Evolutionary conservation across 2,888 invertebrate species (phyloP).

Genomic region (Tridacna gigas): DNA sequence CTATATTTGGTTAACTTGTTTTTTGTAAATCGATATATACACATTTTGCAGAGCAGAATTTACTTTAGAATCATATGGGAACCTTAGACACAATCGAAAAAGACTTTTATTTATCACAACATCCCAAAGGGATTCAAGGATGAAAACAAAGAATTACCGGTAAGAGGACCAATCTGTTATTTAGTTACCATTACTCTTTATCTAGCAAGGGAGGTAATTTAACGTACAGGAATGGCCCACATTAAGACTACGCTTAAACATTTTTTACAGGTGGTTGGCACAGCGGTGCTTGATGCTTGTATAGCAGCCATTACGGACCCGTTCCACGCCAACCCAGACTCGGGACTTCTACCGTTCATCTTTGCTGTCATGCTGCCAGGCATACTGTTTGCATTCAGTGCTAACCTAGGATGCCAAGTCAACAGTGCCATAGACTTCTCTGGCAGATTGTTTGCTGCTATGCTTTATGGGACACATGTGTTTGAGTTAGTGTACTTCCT

Average conservation of each 20-base stretch:
- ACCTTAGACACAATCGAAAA: too few species aligned
- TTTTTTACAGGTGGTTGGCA: constrained; percentile 45
- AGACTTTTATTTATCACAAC: too few species aligned
- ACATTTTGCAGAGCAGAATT: too few species aligned
- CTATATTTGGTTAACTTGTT: too few species aligned
- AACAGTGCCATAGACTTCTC: constrained; percentile 58
- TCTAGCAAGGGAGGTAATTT: too few species aligned
- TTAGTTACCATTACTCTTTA: too few species aligned
- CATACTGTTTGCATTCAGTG: constrained; percentile 55
- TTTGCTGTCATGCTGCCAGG: constrained; percentile 57
- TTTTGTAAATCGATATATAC: too few species aligned
- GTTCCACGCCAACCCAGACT: constrained; percentile 43
- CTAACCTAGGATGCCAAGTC: constrained; percentile 54
- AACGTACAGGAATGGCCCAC: too few species aligned
- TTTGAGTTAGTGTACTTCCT: constrained; percentile 49
- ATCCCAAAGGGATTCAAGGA: too few species aligned
- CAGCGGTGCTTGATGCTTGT: constrained; percentile 46
- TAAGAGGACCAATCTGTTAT: too few species aligned
- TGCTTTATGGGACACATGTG: constrained; percentile 56
- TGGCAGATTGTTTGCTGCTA: constrained; percentile 36
- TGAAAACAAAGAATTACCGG: too few species aligned
- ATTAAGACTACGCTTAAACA: neutral
- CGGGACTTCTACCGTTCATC: constrained; percentile 52
- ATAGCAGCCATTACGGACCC: constrained; percentile 57
- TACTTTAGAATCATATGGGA: too few species aligned